Percentiles rank a stretch among this genome's conserved stretches.
These are phyloP conservation scores for Petrocephalus sullivani DNA, from an alignment of 2,797 vertebrate genomes.

Conservation along the genomic window DNA sequence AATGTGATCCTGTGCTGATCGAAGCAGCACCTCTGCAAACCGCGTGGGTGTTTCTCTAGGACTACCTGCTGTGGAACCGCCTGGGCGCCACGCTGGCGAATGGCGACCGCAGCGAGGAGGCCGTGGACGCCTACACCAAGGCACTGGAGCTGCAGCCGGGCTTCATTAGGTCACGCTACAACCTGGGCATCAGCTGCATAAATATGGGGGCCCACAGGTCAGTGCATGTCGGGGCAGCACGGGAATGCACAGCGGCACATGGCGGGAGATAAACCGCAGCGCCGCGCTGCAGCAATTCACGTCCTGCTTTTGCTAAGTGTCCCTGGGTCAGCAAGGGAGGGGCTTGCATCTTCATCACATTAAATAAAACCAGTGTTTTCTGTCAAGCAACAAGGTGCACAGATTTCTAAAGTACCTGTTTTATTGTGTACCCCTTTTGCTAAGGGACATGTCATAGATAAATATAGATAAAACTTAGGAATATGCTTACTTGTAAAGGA, in stretches of 20 bases:
- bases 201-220: constrained; percentile 95
- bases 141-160: constrained; percentile 93
- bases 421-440: neutral
- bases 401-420: neutral
- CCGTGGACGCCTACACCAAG: constrained; percentile 86
- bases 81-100: constrained; percentile 94
- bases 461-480: neutral
- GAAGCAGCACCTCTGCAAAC: constrained; percentile 2
- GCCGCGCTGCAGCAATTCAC: neutral
- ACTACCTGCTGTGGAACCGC: constrained; percentile 96
- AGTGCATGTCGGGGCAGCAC: neutral
- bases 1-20: neutral
- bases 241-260: neutral
- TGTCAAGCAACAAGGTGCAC: neutral
- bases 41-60: constrained; percentile 56
- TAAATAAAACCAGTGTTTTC: neutral
- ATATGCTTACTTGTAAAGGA: neutral
- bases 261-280: neutral
- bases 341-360: neutral
- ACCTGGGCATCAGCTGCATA: constrained; percentile 96
- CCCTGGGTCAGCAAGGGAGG: neutral
- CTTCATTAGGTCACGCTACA: constrained; percentile 95
- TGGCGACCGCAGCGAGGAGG: constrained; percentile 90
- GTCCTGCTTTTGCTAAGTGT: neutral
- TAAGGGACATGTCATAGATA: neutral